Conservation (phyloP, 2,888 invertebrate genomes). For the Pyrocoelia pectoralis region DNA sequence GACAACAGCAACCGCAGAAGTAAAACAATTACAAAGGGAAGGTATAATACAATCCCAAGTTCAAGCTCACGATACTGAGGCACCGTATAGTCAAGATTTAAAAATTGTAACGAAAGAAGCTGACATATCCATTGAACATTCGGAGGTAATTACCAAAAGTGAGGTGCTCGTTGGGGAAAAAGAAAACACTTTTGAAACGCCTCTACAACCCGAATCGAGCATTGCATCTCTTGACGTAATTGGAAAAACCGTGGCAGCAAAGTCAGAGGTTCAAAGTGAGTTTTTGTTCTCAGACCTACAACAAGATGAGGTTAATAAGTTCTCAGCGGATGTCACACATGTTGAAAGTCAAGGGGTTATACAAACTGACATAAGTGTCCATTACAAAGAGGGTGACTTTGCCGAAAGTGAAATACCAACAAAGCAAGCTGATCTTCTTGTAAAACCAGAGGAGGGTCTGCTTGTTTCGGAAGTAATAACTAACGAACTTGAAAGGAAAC, state of each 20-base stretch:
- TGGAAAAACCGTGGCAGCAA: conserved; percentile 60
- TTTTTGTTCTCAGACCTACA: conserved; percentile 1
- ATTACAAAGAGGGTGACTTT: conserved; percentile 57
- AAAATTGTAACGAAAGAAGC: conserved; percentile 52
- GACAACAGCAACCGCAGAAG: conserved; percentile 40
- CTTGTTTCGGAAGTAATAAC: conserved; percentile 60
- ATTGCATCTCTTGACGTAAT: conserved; percentile 52
- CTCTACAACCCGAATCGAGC: conserved; percentile 50
- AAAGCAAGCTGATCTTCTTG: conserved; percentile 59
- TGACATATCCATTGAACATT: conserved; percentile 57
- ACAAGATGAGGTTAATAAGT: not conserved
- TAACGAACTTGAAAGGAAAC: conserved; percentile 61
- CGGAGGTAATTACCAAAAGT: conserved; percentile 53
- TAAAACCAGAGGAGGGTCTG: conserved; percentile 60
- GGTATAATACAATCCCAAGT: not conserved
- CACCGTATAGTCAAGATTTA: conserved; percentile 29
- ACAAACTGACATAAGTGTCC: conserved; percentile 51
- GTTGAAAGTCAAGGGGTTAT: conserved; percentile 49
- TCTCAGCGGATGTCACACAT: conserved; percentile 20
- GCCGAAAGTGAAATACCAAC: conserved; percentile 55
- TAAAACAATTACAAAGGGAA: conserved; percentile 42
- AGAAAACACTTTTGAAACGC: conserved; percentile 56
- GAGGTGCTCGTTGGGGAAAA: conserved; percentile 63
- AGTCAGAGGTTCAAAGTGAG: conserved; percentile 45
- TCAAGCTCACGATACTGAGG: conserved; percentile 42